Conservation (phyloP, 1,140 invertebrate genomes). For the Pteromalus puparum region DNA sequence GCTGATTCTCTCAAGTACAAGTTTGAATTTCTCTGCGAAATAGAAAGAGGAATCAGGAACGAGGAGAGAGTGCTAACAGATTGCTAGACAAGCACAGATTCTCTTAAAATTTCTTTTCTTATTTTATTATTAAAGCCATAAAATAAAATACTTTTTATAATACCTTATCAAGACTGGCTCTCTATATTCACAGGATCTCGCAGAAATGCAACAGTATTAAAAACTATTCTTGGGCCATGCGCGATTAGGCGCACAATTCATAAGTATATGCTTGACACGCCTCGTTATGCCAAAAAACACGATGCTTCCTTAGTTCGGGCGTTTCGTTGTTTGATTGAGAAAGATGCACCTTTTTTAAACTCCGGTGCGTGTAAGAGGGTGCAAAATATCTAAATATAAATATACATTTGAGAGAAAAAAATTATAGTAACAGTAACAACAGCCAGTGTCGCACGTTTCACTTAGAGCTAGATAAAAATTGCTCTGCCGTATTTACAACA, state of each 20-base stretch:
- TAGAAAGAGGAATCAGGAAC: neutral
- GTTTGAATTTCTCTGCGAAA: constrained; percentile 13
- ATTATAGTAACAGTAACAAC: constrained; percentile 40
- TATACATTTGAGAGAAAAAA: constrained; percentile 36
- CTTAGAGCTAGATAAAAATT: constrained; percentile 16
- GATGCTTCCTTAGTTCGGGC: neutral
- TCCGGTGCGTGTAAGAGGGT: neutral
- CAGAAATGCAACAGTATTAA: constrained; percentile 30
- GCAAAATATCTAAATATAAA: constrained; percentile 38
- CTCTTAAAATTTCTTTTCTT: constrained; percentile 3
- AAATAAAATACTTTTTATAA: constrained; percentile 33
- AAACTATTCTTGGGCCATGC: neutral
- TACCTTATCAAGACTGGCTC: constrained; percentile 24
- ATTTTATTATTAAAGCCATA: constrained; percentile 48
- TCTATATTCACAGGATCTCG: constrained; percentile 24
- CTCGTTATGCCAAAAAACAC: neutral
- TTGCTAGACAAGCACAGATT: neutral
- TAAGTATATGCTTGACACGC: neutral
- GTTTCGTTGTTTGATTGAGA: constrained; percentile 31
- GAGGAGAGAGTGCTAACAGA: neutral
- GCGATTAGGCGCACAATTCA: neutral
- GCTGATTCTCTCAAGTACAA: neutral
- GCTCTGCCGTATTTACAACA: neutral
- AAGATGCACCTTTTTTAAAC: neutral
- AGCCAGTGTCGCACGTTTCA: neutral